Evolutionary conservation across 2,888 invertebrate genomes (phyloP), one percentile per base, ranked within the genome.

Genomic region (Laothoe populi): DNA sequence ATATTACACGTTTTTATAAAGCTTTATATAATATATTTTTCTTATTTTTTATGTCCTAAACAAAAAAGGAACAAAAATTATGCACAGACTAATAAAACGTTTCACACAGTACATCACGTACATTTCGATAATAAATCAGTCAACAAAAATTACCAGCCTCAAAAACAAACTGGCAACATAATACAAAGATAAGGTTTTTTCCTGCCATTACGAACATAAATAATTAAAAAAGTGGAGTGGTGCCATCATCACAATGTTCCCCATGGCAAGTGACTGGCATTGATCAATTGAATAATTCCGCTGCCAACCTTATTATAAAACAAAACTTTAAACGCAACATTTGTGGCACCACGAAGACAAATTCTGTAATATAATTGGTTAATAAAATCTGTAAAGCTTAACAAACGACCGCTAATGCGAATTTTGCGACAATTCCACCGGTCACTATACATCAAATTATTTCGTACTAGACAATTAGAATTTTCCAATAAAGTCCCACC

Each of bases 1-100:
- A 77, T 74, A 66, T 66, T 23, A 49, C 59, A 53, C 60, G 72
- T 72, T 67, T 78, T 71, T 73, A 73, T 66, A 75, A 73, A 77
- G 76, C 72, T 76, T 75, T 74, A 71, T 73, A 70, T n/a, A n/a
- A n/a, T 71, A 73, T 70, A 66, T 70, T 69, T 71, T 70, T 61
- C 66, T 69, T 64, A 63, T 60, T 62, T 61, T 63, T 61, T 57
- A n/a, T 68, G 66, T 64, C 35, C 66, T 70, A 60, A 68, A 64
- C 67, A 68, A 53, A 70, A 71, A 48, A 70, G 69, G 68, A 72
- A 75, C 68, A 69, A 65, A 71, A 66, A 65, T 68, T 53, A 53
- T 53, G 53, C 35, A 53, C 19, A 53, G 31, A 21, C 31, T 19
- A 1, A 44, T 19, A 26, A 49, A 31, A 35, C 11, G 35, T 35